phyloP scores from a whole-genome alignment of 2,888 invertebrate genomes.

The Muschampia staudingeri region DNA sequence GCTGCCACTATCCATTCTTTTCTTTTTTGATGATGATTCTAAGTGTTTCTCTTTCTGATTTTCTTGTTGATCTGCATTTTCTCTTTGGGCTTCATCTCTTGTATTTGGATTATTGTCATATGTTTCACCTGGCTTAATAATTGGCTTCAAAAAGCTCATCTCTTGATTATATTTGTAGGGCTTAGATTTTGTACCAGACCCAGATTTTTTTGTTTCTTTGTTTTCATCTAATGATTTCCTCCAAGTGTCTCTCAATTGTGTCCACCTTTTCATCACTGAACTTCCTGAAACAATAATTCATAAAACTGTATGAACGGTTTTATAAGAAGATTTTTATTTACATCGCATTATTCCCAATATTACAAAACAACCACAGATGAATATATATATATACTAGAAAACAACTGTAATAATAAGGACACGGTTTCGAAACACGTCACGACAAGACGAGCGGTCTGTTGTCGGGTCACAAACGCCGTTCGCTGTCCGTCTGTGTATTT shows the following conservation, averaged over 20 bases:
- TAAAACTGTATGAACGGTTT: constrained; percentile 30
- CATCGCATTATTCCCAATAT: constrained; percentile 18
- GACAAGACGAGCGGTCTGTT: constrained; percentile 15
- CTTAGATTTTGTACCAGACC: constrained; percentile 32
- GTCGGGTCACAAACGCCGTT: neutral
- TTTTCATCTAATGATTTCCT: constrained; percentile 29
- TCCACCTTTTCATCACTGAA: constrained; percentile 33
- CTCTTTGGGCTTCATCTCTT: constrained; percentile 26
- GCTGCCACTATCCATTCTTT: constrained; percentile 29
- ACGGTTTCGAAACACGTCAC: constrained; percentile 6
- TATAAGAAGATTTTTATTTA: constrained; percentile 17
- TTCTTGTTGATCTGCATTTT: constrained; percentile 36
- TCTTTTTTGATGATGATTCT: constrained; percentile 33
- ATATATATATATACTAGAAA: constrained; percentile 20
- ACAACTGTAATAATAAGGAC: constrained; percentile 11
- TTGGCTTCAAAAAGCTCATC: constrained; percentile 12
- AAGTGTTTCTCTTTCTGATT: constrained; percentile 28
- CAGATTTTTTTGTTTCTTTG: constrained; percentile 33
- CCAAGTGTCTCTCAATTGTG: constrained; percentile 33
- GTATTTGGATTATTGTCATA: constrained; percentile 28
- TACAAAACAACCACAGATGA: neutral
- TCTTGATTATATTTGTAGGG: constrained; percentile 28
- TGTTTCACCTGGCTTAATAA: constrained; percentile 14
- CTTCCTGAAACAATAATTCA: constrained; percentile 31
- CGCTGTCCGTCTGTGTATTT: neutral